A percentile compares a stretch with the other conserved stretches of the same genome.
Evolutionary conservation across 2,888 invertebrate species (phyloP).

Genomic region (Eupeodes luniger): DNA sequence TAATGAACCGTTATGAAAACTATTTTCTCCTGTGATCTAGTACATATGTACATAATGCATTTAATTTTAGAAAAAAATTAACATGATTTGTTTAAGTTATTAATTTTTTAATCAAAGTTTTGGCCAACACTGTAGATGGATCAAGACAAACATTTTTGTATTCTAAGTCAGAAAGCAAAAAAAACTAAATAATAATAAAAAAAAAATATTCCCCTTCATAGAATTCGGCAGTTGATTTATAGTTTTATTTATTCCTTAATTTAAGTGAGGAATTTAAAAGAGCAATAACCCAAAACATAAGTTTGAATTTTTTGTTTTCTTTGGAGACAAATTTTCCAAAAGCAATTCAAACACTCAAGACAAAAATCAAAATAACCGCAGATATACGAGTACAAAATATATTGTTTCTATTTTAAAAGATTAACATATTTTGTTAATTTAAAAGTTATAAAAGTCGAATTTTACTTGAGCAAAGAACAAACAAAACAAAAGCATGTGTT

Average conservation of each 20-base stretch:
- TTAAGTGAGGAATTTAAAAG: conserved; percentile 39
- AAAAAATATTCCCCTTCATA: conserved; percentile 43
- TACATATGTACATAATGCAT: too few species aligned
- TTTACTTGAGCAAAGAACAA: neutral
- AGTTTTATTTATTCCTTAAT: conserved; percentile 48
- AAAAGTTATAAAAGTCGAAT: neutral
- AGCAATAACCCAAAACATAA: conserved; percentile 55
- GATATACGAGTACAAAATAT: neutral
- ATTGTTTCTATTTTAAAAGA: conserved; percentile 15
- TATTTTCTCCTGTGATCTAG: too few species aligned
- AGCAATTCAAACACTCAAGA: neutral
- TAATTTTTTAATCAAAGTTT: too few species aligned
- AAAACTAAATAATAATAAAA: neutral
- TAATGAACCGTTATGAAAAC: too few species aligned
- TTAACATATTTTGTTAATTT: neutral
- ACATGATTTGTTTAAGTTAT: too few species aligned
- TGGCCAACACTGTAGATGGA: too few species aligned
- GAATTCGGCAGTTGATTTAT: neutral
- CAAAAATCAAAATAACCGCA: conserved; percentile 8
- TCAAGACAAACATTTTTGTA: conserved; percentile 26
- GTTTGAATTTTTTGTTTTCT: conserved; percentile 2
- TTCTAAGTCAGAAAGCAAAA: neutral
- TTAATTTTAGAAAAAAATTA: too few species aligned
- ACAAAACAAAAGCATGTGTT: neutral
- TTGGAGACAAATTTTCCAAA: conserved; percentile 17